Conservation (phyloP, 2,797 vertebrate genomes). For the Craterocephalus amniculus region DNA sequence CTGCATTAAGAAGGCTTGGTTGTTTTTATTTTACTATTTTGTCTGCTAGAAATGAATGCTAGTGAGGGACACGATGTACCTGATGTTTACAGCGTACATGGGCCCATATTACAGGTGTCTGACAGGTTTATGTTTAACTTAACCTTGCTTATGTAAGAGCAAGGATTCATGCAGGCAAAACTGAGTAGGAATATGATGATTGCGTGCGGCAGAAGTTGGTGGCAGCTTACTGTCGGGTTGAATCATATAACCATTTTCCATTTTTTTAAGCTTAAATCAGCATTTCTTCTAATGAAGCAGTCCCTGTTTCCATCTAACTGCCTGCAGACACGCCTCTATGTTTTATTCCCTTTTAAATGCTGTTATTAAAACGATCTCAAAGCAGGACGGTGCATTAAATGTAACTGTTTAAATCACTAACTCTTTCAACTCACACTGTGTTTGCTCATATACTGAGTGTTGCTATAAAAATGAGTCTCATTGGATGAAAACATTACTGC, state of each 20-base stretch:
- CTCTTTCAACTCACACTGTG: too few relatives aligned
- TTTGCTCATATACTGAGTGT: too few relatives aligned
- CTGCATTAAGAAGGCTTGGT: too few relatives aligned
- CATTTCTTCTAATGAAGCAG: neutral
- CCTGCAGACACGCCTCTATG: neutral
- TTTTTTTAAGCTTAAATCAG: neutral
- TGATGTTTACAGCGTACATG: too few relatives aligned
- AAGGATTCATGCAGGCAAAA: neutral
- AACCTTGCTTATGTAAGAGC: too few relatives aligned
- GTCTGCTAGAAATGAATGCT: too few relatives aligned
- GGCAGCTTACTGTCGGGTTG: neutral
- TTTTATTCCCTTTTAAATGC: neutral
- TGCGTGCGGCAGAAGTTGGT: neutral
- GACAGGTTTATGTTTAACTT: neutral
- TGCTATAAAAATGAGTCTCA: neutral
- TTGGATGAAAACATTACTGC: neutral
- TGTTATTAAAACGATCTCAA: neutral
- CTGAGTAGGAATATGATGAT: neutral
- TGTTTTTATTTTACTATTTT: too few relatives aligned
- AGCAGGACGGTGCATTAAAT: neutral
- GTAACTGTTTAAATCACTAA: too few relatives aligned
- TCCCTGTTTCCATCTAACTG: neutral
- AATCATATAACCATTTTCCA: neutral
- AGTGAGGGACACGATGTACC: too few relatives aligned
- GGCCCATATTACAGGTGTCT: too few relatives aligned